Evolutionary conservation across 2,113 vertebrate genomes (phyloP), one percentile per base, ranked within the genome.

Genomic region (Anarhynchus alexandrinus): DNA sequence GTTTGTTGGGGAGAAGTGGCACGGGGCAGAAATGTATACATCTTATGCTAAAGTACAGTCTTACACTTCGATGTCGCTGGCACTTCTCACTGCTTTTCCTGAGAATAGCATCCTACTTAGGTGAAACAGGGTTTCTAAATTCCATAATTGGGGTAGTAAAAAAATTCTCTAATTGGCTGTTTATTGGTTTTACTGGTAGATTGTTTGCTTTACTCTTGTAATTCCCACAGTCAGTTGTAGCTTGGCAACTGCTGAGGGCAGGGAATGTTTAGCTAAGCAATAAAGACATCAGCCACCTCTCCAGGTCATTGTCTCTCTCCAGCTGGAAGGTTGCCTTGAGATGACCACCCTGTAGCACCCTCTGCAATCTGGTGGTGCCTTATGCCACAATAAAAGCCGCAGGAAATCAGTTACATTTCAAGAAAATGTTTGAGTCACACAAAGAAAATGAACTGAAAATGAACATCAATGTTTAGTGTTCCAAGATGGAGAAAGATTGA

Each of bases 311-410:
- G 14, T 73, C 40, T 85, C 11, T 65, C 40, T 80, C 83, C 82
- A 59, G 34, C 67, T 94, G 87, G 78, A 93, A 85, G 21, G 21
- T 2, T 93, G 72, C 76, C 82, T 78, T 66, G 70, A 86, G 71
- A 82, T 89, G 71, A 88, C 66, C 82, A 70, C 38, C 38, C 58
- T 67, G n/a, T 82, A 87, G 58, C 36, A 78, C n/a, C 49, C 43
- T 94, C 43, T 86, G 55, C 64, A 95, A 91, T 91, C 92, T 95
- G 93, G 74, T 51, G 22, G 12, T 91, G 49, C 93, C 90, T 94
- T 87, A 67, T 95, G 85, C 76, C 47, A 71, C 15, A 40, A 21
- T 15, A 59, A 78, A 30, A 94, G 25, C 77, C 0, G 1, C n/a
- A 66, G 65, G 49, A 86, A 92, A 79, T 79, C 61, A 20, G 34